phyloP scores from a whole-genome alignment of 2,113 vertebrate species.

The Macquaria ambigua region DNA sequence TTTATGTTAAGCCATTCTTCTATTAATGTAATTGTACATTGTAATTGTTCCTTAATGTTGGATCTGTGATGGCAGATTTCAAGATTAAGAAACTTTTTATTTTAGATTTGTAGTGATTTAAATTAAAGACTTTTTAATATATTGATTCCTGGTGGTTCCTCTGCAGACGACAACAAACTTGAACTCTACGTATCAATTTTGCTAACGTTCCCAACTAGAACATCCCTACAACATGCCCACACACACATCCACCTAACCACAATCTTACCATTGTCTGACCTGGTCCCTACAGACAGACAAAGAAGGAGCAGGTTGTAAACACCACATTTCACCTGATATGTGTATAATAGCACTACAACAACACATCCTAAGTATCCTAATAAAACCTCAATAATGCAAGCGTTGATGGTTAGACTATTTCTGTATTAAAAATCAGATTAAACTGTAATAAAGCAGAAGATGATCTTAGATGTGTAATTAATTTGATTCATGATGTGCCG shows the following conservation, averaged over 20 bases:
- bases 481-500: slow-evolving; percentile 39
- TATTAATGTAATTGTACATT: neutral
- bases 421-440: slow-evolving; percentile 1
- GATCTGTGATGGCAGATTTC: neutral
- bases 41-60: neutral
- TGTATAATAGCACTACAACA: neutral
- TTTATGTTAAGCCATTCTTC: neutral
- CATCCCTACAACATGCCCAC: slow-evolving; percentile 51
- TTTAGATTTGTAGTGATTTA: neutral
- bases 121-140: neutral
- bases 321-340: slow-evolving; percentile 15
- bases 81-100: neutral
- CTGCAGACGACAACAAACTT: neutral
- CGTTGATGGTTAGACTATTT: slow-evolving; percentile 1
- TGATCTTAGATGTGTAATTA: slow-evolving; percentile 42
- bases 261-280: slow-evolving; percentile 93
- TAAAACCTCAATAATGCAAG: slow-evolving; percentile 1
- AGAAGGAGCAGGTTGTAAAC: slow-evolving; percentile 73
- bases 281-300: slow-evolving; percentile 90
- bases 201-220: slow-evolving; percentile 33
- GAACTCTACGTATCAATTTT: neutral
- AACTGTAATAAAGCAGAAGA: slow-evolving; percentile 44
- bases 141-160: slow-evolving; percentile 10
- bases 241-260: slow-evolving; percentile 55
- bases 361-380: neutral